Percentiles rank a stretch among this genome's conserved stretches.
These are phyloP conservation scores for Carcinoscorpius rotundicauda DNA, from an alignment of 1,140 invertebrate species.

Conservation along the genomic window DNA sequence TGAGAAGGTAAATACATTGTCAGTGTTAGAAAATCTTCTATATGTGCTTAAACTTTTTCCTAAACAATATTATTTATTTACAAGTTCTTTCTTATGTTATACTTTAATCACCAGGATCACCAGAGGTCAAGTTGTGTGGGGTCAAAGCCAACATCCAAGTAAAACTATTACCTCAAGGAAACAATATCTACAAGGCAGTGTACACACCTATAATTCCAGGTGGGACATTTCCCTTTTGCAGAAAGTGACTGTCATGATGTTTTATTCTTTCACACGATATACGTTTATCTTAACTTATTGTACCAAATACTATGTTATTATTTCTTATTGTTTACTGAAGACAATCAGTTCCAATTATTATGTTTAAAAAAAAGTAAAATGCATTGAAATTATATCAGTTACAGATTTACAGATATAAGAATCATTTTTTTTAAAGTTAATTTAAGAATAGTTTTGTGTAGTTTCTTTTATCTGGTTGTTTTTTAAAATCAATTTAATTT, in stretches of 20 bases:
- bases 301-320: background rate
- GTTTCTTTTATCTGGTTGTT: background rate
- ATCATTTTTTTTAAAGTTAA: background rate
- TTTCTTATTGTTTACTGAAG: background rate
- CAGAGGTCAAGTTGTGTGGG: slow-evolving; percentile 59
- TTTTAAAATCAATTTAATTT: too few relatives aligned
- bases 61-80: too few relatives aligned
- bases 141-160: slow-evolving; percentile 54
- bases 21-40: too few relatives aligned
- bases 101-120: slow-evolving; percentile 39
- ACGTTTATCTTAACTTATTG: background rate
- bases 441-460: background rate
- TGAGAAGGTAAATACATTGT: too few relatives aligned
- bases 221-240: slow-evolving; percentile 35
- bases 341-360: background rate
- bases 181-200: slow-evolving; percentile 69
- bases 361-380: too few relatives aligned
- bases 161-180: slow-evolving; percentile 46
- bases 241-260: background rate
- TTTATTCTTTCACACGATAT: background rate
- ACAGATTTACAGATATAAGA: too few relatives aligned
- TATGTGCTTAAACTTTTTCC: too few relatives aligned
- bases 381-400: too few relatives aligned
- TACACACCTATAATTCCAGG: slow-evolving; percentile 75
- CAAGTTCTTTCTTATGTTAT: too few relatives aligned